Base-by-base conservation (phyloP, 2,888 invertebrate species). In the Mythimna lalbum region DNA sequence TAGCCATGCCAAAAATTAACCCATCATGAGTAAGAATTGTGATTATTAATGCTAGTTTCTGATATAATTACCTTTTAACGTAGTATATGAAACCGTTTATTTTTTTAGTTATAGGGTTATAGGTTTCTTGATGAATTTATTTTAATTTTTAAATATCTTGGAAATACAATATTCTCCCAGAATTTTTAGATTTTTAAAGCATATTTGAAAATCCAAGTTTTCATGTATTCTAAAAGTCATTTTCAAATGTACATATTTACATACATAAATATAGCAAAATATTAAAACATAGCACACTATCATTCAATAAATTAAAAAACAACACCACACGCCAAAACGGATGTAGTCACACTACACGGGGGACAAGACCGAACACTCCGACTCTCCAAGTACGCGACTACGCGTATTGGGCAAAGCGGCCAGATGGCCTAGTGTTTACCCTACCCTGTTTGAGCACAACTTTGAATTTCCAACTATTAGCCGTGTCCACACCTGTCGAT, bases 351-450 rank as follows among this genome's bases (percentile, higher is more conserved):
- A 62, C 73, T 83, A 92, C 76, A 88, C 80, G 43, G 81, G 85
- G 83, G 79, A 77, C 86, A 86, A 88, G 87, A 83, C 87, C 55
- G 85, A 33, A 27, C 70, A 55, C 70, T 55, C 53, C 12, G 50
- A 68, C 72, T 52, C 69, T 68, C 69, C 36, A 76, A 73, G 76
- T 76, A 21, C 57, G 83, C 86, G 88, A 89, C 31, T 33, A 27
- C 31, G 31, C 57, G 90, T 90, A 90, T 89, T 86, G 88, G 86
- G 88, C 89, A 91, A 92, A 92, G 89, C 86, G 89, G 94, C 90
- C 95, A 96, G 95, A 95, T 96, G 95, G 95, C 92, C 90, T 92
- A 96, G 95, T 96, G 95, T 96, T 96, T 96, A 90, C 74, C 43
- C 43, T 63, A 63, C 93, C 75, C 91, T 91, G 92, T 93, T 95